Percentiles rank a stretch among this genome's conserved stretches.
Evolutionary conservation across 2,888 invertebrate species (phyloP).

Genomic region (Periphyllus acericola): DNA sequence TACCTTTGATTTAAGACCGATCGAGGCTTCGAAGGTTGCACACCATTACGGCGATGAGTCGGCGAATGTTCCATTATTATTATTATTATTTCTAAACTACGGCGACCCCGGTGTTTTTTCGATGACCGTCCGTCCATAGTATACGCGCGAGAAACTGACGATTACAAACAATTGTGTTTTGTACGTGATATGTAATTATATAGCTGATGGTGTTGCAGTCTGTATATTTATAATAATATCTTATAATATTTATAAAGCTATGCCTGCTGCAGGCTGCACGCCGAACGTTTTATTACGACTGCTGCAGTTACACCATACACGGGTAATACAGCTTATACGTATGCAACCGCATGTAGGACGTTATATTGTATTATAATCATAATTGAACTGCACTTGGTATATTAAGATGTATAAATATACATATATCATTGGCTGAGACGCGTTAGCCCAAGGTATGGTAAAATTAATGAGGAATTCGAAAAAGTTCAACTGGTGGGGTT

Average conservation of each 20-base stretch:
- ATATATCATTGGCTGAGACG: too few species aligned
- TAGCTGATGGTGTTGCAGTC: background rate
- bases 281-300: background rate
- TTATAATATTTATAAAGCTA: too few species aligned
- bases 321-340: background rate
- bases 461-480: too few species aligned
- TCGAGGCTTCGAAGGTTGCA: background rate
- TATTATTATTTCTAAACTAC: slow-evolving; percentile 1
- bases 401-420: too few species aligned
- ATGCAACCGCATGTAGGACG: background rate
- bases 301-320: background rate
- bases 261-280: too few species aligned
- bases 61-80: slow-evolving; percentile 1
- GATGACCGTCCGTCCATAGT: background rate
- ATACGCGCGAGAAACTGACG: background rate
- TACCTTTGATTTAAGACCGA: background rate
- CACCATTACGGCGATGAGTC: slow-evolving; percentile 4
- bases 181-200: background rate
- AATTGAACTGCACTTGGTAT: too few species aligned
- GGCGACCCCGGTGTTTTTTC: background rate
- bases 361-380: too few species aligned
- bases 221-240: too few species aligned
- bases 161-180: background rate
- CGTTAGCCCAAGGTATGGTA: too few species aligned
- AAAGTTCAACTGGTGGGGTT: too few species aligned